Conservation (phyloP, 2,113 vertebrate genomes). For the Todiramphus chloris region DNA sequence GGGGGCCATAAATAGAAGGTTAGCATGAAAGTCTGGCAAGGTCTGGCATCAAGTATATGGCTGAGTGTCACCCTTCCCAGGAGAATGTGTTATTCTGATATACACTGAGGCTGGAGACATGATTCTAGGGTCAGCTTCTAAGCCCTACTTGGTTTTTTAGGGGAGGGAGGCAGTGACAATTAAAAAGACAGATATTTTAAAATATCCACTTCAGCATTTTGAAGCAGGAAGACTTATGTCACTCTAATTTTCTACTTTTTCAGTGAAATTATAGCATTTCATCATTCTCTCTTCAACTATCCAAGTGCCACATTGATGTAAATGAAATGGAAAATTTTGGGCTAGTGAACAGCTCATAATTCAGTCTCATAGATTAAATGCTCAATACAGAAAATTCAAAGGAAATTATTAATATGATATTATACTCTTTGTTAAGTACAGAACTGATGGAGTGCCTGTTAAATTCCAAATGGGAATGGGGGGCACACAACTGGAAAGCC, state of each 20-base stretch:
- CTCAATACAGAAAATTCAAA: neutral
- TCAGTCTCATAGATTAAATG: neutral
- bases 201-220: neutral
- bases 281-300: neutral
- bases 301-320: neutral
- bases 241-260: neutral
- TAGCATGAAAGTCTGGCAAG: neutral
- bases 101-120: neutral
- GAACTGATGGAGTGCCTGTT: neutral
- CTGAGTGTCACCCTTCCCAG: neutral
- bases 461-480: neutral
- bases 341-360: neutral
- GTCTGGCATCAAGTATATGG: neutral
- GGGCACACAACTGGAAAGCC: neutral
- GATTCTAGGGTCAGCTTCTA: neutral
- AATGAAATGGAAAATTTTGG: neutral
- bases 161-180: neutral
- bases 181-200: neutral
- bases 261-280: neutral
- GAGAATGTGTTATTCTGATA: neutral
- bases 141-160: neutral
- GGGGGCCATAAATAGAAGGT: neutral
- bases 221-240: neutral
- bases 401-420: neutral
- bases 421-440: neutral